Evolutionary conservation across 1,140 invertebrate genomes (phyloP).

Genomic region (Euwallacea similis): DNA sequence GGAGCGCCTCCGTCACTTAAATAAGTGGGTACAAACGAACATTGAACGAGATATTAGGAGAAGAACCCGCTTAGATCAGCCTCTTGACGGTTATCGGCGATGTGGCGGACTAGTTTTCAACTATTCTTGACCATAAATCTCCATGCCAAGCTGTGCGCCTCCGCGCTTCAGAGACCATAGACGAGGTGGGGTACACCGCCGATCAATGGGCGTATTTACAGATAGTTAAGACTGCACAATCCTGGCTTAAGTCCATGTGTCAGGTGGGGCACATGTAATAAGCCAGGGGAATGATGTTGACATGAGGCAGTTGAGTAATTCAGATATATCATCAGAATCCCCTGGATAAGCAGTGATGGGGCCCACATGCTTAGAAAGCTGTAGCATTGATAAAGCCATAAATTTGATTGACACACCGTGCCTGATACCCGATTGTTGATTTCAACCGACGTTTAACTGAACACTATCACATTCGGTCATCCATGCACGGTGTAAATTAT

Average conservation of each 20-base stretch:
- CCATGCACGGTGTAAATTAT: slow-evolving; percentile 2
- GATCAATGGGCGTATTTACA: slow-evolving; percentile 19
- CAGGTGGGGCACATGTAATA: no score
- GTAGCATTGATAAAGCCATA: no score
- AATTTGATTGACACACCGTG: no score
- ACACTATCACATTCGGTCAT: no score
- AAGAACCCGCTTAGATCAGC: not conserved
- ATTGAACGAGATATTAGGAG: slow-evolving; percentile 3
- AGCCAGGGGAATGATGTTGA: no score
- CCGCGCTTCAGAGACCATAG: slow-evolving; percentile 22
- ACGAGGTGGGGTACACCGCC: slow-evolving; percentile 22
- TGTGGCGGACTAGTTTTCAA: slow-evolving; percentile 25
- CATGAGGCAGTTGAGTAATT: no score
- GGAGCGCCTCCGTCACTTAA: slow-evolving; percentile 9
- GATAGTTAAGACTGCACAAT: slow-evolving; percentile 8
- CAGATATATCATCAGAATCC: no score
- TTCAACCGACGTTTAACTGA: no score
- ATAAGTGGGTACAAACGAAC: slow-evolving; percentile 20
- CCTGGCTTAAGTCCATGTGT: no score
- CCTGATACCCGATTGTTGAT: no score
- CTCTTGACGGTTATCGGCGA: not conserved
- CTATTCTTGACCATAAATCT: slow-evolving; percentile 30
- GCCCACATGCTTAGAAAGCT: no score
- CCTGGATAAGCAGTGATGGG: no score
- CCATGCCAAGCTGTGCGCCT: slow-evolving; percentile 23